Evolutionary conservation across 2,888 invertebrate species (phyloP).

Genomic region (Deilephila porcellus): DNA sequence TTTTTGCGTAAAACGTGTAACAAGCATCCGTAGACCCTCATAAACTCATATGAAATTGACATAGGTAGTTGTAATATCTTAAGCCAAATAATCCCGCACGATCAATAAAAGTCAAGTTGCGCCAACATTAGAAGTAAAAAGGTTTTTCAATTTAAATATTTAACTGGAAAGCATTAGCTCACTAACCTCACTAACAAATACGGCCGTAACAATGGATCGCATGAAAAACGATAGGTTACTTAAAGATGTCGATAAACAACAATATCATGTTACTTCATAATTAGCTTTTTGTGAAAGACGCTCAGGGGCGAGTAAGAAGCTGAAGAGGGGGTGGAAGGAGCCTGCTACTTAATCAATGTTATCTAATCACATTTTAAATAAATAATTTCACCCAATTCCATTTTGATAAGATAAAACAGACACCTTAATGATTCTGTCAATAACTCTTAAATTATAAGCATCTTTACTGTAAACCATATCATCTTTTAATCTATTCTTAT

Average conservation of each 20-base stretch:
- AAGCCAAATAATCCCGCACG: too few relatives aligned
- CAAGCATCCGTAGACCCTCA: too few relatives aligned
- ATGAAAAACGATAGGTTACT: too few relatives aligned
- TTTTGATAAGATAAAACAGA: neutral
- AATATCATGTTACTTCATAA: neutral
- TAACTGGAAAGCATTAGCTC: too few relatives aligned
- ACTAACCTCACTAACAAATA: too few relatives aligned
- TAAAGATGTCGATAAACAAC: neutral
- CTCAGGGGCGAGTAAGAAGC: neutral
- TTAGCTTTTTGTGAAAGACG: neutral
- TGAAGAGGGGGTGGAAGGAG: neutral
- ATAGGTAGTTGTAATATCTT: too few relatives aligned
- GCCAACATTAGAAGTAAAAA: too few relatives aligned
- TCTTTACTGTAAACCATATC: neutral
- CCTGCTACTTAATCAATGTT: neutral
- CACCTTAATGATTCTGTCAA: neutral
- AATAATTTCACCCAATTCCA: conserved; percentile 18
- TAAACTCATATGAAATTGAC: too few relatives aligned
- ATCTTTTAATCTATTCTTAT: neutral
- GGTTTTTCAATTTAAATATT: too few relatives aligned
- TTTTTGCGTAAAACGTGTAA: too few relatives aligned
- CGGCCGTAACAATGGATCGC: too few relatives aligned
- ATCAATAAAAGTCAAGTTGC: too few relatives aligned
- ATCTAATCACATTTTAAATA: neutral
- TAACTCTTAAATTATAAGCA: neutral